Base-by-base conservation (phyloP, 2,113 vertebrate species). In the Solea senegalensis region DNA sequence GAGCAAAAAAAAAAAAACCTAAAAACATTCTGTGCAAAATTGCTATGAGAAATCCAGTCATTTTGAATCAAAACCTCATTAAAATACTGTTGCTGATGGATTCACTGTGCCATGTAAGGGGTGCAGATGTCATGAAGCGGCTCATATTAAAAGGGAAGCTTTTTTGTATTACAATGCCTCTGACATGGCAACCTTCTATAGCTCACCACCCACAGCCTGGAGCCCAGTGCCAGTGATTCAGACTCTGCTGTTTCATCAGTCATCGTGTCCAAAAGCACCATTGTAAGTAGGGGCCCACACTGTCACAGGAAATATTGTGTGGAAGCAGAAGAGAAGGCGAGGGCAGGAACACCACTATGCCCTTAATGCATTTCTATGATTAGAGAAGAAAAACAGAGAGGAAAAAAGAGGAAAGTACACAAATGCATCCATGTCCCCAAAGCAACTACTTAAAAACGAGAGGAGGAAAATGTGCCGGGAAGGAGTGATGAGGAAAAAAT, bases 241-340 rank as follows among this genome's bases (percentile, higher is more conserved):
- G 88, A 80, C 80, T 73, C 76, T 62, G 84, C 81, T 78, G 71
- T 87, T 90, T 87, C 80, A 89, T 85, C 84, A 78, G 83, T 90
- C 87, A 88, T 62, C 57, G 83, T 84, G 80, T 90, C 89, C 83
- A 76, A 87, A 84, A 88, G 88, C 88, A 63, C 85, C 76, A 85
- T 78, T 65, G 69, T 83, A 60, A 73, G 49, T 34, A 34, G 63
- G 64, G 79, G 74, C 43, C 50, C 45, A 59, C 69, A 72, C 69
- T 86, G 87, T 91, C 83, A 88, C 60, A 74, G 72, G 74, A 82
- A 86, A 88, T 83, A 84, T 63, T 65, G 41, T 80, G 61, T 57
- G 51, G 71, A 82, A 80, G 54, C 48, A 85, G 68, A 76, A 61
- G 13, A 69, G 69, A 72, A 61, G 27, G 39, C 78, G 51, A 84